Percentiles rank a stretch among this genome's conserved stretches.
These are phyloP conservation scores for Orientallactaga bullata DNA, from an alignment of 2,113 vertebrate species.

Conservation along the genomic window DNA sequence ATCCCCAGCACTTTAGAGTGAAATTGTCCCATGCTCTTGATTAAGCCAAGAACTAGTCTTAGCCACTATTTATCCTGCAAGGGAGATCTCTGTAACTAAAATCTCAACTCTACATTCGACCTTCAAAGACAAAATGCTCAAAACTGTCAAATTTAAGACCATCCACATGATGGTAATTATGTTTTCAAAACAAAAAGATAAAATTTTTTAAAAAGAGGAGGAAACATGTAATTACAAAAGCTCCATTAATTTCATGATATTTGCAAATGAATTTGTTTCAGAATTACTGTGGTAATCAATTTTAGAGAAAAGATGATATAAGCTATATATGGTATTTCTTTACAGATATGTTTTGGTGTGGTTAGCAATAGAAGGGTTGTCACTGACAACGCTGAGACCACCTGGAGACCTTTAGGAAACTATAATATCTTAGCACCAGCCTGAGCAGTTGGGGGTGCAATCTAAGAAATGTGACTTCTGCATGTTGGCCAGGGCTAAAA, in stretches of 20 bases:
- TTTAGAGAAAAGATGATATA: neutral
- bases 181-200: neutral
- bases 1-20: neutral
- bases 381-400: neutral
- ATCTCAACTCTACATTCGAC: neutral
- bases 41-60: constrained; percentile 31
- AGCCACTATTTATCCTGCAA: neutral
- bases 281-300: neutral
- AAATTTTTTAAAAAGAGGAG: neutral
- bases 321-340: neutral
- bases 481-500: neutral
- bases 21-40: neutral
- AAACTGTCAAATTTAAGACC: neutral
- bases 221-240: constrained; percentile 15
- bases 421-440: neutral
- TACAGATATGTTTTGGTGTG: neutral
- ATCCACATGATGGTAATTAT: neutral
- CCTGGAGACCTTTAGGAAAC: neutral
- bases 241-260: neutral
- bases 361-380: neutral
- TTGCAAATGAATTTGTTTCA: constrained; percentile 46
- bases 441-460: neutral
- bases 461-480: neutral
- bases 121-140: constrained; percentile 31
- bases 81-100: neutral